Base-by-base conservation (phyloP, 2,113 vertebrate species). In the Dissostichus mawsoni region DNA sequence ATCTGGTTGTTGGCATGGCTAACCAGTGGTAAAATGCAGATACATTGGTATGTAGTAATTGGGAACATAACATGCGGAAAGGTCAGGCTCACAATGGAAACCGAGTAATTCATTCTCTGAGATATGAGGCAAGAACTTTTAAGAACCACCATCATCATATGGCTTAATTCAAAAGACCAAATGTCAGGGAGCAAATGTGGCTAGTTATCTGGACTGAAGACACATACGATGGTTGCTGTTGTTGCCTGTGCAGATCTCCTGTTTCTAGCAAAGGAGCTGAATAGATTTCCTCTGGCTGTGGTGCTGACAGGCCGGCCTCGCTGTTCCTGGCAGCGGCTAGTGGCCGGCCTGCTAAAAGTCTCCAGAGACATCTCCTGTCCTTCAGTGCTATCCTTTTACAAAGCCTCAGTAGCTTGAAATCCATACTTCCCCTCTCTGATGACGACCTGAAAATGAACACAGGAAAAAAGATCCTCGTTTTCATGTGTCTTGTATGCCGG, bases 381-480 rank as follows among this genome's bases (percentile, higher is more conserved):
- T 89, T 87, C 69, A 78, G 81, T n/a, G 47, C 88, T 88, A 84
- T 92, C 87, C 82, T 87, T 87, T 92, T 93, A 88, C 91, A 92
- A 89, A 87, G 73, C 80, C 70, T 81, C 76, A 74, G 87, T 88
- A 65, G 76, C 78, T 68, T 86, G 90, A 91, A 92, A 93, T 87
- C 87, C 73, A 92, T 88, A 90, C 90, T 66, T 87, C 62, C 74
- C 61, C 78, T 80, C 72, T 75, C n/a, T 73, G 76, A 83, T 78
- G 87, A 87, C 69, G 48, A 52, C 78, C 69, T 84, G 69, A 58
- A 91, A 92, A 89, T 87, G 45, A 92, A 89, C 78, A 73, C 69
- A 84, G 56, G 56, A 41, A 41, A 58, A 68, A 65, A 76, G 76
- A 52, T 55, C 69, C 70, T 17, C 0, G 14, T 74, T 76, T 82